Conservation (phyloP, 53 echinoderm and acorn worm genomes). For the Actinopyga echinites region DNA sequence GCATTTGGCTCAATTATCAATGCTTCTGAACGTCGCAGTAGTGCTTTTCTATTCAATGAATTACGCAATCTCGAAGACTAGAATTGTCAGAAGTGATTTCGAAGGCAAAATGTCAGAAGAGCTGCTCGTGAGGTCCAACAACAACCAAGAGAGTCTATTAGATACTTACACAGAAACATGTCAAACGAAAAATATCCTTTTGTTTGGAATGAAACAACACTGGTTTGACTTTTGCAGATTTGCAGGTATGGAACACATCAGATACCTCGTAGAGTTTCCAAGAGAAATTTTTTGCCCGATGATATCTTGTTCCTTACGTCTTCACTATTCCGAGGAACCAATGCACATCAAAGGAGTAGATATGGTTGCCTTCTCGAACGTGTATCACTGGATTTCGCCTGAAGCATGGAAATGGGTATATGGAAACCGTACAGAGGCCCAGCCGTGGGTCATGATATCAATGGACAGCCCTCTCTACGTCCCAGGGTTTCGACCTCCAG, state of each 20-base stretch:
- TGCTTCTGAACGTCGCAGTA: constrained; percentile 8
- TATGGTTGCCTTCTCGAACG: constrained; percentile 6
- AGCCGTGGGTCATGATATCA: constrained; percentile 27
- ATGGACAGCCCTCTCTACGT: constrained; percentile 31
- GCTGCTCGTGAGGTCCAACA: neutral
- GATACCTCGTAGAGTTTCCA: constrained; percentile 25
- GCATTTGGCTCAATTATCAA: constrained; percentile 8
- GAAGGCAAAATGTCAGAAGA: neutral
- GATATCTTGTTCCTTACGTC: neutral
- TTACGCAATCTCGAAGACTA: neutral
- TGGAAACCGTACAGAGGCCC: neutral
- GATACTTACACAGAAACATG: constrained; percentile 15
- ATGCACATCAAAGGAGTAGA: neutral
- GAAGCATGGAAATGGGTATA: constrained; percentile 18
- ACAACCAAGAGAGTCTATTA: neutral
- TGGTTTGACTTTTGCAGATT: constrained; percentile 21
- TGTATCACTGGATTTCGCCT: constrained; percentile 6
- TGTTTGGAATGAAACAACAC: constrained; percentile 35
- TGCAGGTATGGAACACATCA: neutral
- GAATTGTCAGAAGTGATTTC: neutral
- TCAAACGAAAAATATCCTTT: neutral
- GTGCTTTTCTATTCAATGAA: neutral
- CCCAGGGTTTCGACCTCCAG: constrained; percentile 13
- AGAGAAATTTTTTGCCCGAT: constrained; percentile 9
- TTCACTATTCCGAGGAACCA: neutral